These are phyloP conservation scores for Tillus elongatus DNA, from an alignment of 2,888 invertebrate species.

Conservation along the genomic window DNA sequence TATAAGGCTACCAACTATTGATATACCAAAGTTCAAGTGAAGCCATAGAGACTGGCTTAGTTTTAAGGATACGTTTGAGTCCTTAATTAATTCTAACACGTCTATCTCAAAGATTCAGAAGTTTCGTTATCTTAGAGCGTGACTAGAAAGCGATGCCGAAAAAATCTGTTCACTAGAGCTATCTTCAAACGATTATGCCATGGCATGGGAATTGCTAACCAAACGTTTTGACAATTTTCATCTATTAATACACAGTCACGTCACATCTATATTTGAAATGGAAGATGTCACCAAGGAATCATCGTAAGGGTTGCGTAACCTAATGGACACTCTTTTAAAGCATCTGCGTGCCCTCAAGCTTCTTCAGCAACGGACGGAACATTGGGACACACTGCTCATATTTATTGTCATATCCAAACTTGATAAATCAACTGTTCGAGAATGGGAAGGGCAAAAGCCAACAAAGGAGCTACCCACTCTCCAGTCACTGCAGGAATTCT, in stretches of 20 bases:
- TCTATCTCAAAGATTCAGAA: neutral
- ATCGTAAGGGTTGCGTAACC: too few relatives aligned
- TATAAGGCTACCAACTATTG: slow-evolving; percentile 6
- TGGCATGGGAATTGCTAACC: slow-evolving; percentile 7
- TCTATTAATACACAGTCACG: too few relatives aligned
- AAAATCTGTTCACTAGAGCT: slow-evolving; percentile 4
- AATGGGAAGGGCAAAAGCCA: slow-evolving; percentile 9
- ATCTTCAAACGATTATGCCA: neutral
- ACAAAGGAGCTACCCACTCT: slow-evolving; percentile 1
- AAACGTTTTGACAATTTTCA: too few relatives aligned
- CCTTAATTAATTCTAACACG: neutral
- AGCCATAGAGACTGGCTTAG: neutral
- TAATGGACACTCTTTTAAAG: too few relatives aligned
- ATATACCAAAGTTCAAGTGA: neutral
- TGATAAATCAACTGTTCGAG: slow-evolving; percentile 4
- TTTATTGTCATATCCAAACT: too few relatives aligned
- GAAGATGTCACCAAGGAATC: too few relatives aligned
- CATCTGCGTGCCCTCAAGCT: too few relatives aligned
- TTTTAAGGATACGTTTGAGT: neutral
- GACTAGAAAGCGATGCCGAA: neutral
- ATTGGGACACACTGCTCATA: too few relatives aligned
- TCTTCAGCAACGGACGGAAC: too few relatives aligned
- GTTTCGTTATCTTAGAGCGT: slow-evolving; percentile 5
- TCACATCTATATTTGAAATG: too few relatives aligned
- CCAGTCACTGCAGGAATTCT: slow-evolving; percentile 4